Base-by-base conservation (phyloP, 53 echinoderm and acorn worm species). In the Echinometra lucunter region DNA sequence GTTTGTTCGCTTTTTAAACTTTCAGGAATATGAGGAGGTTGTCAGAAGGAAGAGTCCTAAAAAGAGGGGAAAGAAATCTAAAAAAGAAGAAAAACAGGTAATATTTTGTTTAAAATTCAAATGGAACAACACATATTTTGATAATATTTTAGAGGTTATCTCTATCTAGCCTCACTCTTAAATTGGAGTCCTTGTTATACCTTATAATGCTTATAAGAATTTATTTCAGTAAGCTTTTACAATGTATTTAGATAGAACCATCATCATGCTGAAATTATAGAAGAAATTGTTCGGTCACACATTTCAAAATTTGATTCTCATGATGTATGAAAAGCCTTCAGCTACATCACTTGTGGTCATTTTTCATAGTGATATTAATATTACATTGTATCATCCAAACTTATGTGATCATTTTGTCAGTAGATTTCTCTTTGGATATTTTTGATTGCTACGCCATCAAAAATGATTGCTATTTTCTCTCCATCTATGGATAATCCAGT, bases 1-100 rank as follows among this genome's bases (percentile, higher is more conserved):
- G 27, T 69, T 49, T 23, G 38, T 38, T 60, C 37, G 0, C n/a
- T 44, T 89, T 95, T 75, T 8, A 49, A 35, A 4, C 28, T 74
- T 13, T 53, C 85, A 96, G 96, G 96, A 96, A 78, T 94, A 96
- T 91, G 94, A 94, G 90, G 94, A 91, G 92, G 8, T 94, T 58
- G 44, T 53, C 55, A 88, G 92, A 53, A 66, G 37, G 82, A 82
- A 37, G 37, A 78, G 42, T 12, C 42, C 63, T 45, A 60, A 83
- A 88, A 95, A 95, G 74, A 95, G 45, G 74, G 92, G 67, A 44
- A 96, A 93, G 93, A 96, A 96, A 70, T 66, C 94, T 11, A 66
- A 42, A 58, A 83, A 94, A 44, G 94, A 83, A 27, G 94, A 94
- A 83, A 94, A 94, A 66, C 94, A 94, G 94, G 94, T 94, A 94